Percentiles rank a stretch among this genome's conserved stretches.
phyloP scores from a whole-genome alignment of 92 coral and sea anemone species.

The Umimayanthus kanabou region DNA sequence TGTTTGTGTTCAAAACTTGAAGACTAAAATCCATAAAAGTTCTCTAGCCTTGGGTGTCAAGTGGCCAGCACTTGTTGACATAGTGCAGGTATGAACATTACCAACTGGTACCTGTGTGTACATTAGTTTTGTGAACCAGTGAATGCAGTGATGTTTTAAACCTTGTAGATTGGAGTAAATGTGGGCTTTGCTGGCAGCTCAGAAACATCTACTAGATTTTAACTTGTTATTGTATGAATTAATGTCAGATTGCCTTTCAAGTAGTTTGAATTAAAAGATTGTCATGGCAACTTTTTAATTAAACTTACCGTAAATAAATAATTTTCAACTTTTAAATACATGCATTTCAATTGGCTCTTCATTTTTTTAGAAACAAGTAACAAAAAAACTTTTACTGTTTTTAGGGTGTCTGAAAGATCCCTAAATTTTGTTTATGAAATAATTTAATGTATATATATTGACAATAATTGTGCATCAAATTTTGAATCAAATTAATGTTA shows the following conservation, averaged over 20 bases:
- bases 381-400: too few species aligned
- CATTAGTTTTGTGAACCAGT: conserved; percentile 23
- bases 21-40: background rate
- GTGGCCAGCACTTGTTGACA: conserved; percentile 15
- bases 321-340: too few species aligned
- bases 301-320: too few species aligned
- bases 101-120: conserved; percentile 29
- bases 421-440: too few species aligned
- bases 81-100: background rate
- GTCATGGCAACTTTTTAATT: too few species aligned
- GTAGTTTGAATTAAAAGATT: too few species aligned
- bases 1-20: background rate
- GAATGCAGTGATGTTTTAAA: background rate
- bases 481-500: too few species aligned
- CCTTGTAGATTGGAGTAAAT: background rate
- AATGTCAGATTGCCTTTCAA: background rate
- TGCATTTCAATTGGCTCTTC: too few species aligned
- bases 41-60: conserved; percentile 1
- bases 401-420: too few species aligned
- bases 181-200: background rate
- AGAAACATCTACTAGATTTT: background rate
- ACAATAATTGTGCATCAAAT: too few species aligned
- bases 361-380: too few species aligned
- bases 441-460: too few species aligned
- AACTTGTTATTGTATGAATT: background rate